These are phyloP conservation scores for Cichladusa arquata DNA, from an alignment of 2,113 vertebrate species.

Conservation along the genomic window DNA sequence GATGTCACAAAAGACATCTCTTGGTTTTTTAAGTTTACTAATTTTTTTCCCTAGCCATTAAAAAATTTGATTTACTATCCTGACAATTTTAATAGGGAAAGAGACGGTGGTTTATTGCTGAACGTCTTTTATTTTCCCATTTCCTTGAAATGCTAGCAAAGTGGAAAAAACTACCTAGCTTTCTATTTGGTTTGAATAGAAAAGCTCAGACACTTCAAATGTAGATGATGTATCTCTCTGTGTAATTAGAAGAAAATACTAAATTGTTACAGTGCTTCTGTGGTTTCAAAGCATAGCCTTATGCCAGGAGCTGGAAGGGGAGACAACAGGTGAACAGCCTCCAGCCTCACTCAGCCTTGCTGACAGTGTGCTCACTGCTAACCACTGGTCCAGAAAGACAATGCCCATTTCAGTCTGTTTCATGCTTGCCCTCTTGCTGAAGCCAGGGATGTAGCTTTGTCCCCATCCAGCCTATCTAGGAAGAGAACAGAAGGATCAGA, in stretches of 20 bases:
- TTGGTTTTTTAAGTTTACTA: slow-evolving; percentile 36
- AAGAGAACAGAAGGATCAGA: not conserved
- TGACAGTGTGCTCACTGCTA: rapidly evolving
- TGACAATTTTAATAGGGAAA: slow-evolving; percentile 62
- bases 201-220: not conserved
- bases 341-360: not conserved
- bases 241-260: not conserved
- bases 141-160: slow-evolving; percentile 40
- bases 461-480: not conserved
- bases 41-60: slow-evolving; percentile 16
- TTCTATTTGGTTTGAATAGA: not conserved
- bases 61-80: slow-evolving; percentile 60
- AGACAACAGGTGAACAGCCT: not conserved
- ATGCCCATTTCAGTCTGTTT: not conserved
- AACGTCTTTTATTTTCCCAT: slow-evolving; percentile 35
- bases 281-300: not conserved
- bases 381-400: not conserved
- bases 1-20: not conserved
- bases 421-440: not conserved
- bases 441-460: not conserved
- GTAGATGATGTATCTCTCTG: not conserved
- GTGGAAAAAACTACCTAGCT: not conserved
- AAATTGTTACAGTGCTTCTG: not conserved
- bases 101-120: slow-evolving; percentile 36
- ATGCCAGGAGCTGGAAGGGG: not conserved